Conservation (phyloP, 2,888 invertebrate genomes). For the Oxytorus armatus region DNA sequence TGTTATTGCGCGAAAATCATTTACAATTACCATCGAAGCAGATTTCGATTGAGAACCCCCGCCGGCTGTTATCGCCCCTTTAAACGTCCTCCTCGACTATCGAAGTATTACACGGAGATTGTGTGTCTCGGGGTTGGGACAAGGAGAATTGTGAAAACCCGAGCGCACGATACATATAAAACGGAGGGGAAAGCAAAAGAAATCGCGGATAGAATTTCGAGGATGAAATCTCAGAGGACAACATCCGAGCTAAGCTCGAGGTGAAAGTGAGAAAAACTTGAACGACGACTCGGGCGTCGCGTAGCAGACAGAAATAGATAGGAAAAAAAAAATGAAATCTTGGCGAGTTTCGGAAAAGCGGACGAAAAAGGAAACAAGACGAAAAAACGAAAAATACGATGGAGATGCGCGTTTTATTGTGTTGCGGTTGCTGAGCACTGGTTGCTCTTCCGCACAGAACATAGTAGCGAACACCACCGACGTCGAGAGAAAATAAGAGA, state of each 20-base stretch:
- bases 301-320: conserved; percentile 23
- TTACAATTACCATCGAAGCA: not conserved
- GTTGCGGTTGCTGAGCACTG: conserved; percentile 63
- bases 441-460: conserved; percentile 57
- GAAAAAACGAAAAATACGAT: conserved; percentile 36
- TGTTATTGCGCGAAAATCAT: not conserved
- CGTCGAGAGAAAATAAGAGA: conserved; percentile 46
- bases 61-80: conserved; percentile 2
- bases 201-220: conserved; percentile 56
- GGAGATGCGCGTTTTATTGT: conserved; percentile 70
- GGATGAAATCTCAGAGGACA: conserved; percentile 62
- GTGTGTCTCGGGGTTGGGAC: not conserved
- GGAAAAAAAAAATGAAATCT: conserved; percentile 15
- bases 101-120: conserved; percentile 38
- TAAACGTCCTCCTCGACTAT: not conserved
- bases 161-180: conserved; percentile 41
- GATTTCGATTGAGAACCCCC: conserved; percentile 21
- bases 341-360: conserved; percentile 46
- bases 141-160: conserved; percentile 25
- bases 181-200: conserved; percentile 6
- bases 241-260: conserved; percentile 39
- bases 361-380: conserved; percentile 11
- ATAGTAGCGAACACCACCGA: conserved; percentile 54
- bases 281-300: conserved; percentile 65
- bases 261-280: conserved; percentile 60